Base-by-base conservation (phyloP, 2,888 invertebrate genomes). In the Aromia moschata region DNA sequence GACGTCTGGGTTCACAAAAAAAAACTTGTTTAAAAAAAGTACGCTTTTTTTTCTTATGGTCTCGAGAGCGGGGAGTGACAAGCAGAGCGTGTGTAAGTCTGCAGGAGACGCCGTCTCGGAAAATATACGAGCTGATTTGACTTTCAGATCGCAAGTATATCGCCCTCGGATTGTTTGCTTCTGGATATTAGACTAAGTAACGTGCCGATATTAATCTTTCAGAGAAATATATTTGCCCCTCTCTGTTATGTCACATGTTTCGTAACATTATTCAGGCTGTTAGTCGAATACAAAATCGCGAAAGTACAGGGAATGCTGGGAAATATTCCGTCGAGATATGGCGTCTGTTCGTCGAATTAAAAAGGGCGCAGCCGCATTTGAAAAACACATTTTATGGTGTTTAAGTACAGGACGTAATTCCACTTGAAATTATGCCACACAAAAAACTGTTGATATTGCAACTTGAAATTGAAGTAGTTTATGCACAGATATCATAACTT, bases 51-150 rank as follows among this genome's bases (percentile, higher is more conserved):
- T 60, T 44, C 56, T 63, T 58, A 52, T 62, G 62, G 58, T 62
- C 60, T 47, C 56, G 52, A 49, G 58, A 65, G 64, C 66, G 64
- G 62, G 64, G 61, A 65, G 60, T 59, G 62, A 62, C 68, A 63
- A 65, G 69, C 62, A 70, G 69, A 67, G 68, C 58, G 56, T n/a
- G n/a, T 59, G 60, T 65, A 63, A 66, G 69, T 62, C 72, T 69
- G 68, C 68, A 57, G 52, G 57, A 69, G 71, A 71, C 69, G 57
- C 57, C 60, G 18, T 40, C 44, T 56, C 64, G n/a, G n/a, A 56
- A 68, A 68, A 70, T 71, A 71, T 72, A 71, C 64, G 67, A 66
- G 65, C 69, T 70, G 71, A 72, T 74, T 72, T 74, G 71, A 72
- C 70, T 72, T 71, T 72, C 69, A 74, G 70, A 74, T 74, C 68